Evolutionary conservation across 2,113 vertebrate species (phyloP).

Genomic region (Trematomus loennbergii): DNA sequence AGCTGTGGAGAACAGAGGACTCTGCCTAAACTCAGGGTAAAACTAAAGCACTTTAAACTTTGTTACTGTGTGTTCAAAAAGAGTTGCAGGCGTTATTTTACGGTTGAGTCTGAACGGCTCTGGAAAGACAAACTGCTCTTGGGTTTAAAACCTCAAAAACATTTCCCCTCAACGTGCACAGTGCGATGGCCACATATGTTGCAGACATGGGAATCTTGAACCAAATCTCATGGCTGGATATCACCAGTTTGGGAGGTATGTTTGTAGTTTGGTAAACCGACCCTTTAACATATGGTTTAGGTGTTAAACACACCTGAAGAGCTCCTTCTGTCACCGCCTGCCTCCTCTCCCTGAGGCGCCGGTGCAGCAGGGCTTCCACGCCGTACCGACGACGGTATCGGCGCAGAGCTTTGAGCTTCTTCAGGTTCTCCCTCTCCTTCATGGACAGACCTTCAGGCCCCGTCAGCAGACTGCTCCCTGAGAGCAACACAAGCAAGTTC

Average conservation of each 20-base stretch:
- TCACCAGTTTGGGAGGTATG: not conserved
- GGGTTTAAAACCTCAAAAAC: not conserved
- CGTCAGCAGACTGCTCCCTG: slow-evolving; percentile 92
- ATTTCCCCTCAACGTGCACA: not conserved
- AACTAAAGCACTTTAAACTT: no score
- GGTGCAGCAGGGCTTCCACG: slow-evolving; percentile 93
- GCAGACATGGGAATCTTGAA: not conserved
- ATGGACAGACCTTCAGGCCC: slow-evolving; percentile 91
- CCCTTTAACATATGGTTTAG: not conserved
- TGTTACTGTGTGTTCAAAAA: no score
- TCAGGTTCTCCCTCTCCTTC: slow-evolving; percentile 94
- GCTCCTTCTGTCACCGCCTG: slow-evolving; percentile 89
- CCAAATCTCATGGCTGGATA: not conserved
- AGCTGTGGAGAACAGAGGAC: no score
- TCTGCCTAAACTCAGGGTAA: no score
- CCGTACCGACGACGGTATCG: slow-evolving; percentile 95
- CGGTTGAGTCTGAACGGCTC: not conserved
- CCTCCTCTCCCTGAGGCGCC: slow-evolving; percentile 92
- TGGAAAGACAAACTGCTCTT: not conserved
- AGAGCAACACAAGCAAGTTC: slow-evolving; percentile 3
- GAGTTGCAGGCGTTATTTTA: no score
- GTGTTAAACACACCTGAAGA: slow-evolving; percentile 84
- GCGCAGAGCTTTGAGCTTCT: slow-evolving; percentile 92
- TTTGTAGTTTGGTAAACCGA: not conserved
- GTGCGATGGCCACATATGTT: not conserved